These are phyloP conservation scores for Hymenochirus boettgeri DNA, from an alignment of 2,113 vertebrate genomes.

Conservation along the genomic window DNA sequence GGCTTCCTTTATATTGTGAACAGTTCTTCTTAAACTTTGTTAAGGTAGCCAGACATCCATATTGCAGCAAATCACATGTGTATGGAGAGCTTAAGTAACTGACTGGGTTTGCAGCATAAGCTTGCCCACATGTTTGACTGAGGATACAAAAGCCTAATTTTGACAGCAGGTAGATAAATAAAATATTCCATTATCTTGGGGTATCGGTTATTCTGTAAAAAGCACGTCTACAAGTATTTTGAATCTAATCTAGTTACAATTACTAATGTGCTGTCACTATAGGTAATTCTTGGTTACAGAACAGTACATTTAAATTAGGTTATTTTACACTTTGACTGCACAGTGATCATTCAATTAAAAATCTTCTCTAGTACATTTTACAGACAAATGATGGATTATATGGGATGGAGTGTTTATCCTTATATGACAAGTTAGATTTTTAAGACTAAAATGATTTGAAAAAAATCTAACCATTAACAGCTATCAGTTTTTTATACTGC, in stretches of 20 bases:
- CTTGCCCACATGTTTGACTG: too few relatives aligned
- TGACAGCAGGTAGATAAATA: too few relatives aligned
- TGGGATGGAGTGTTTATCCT: slow-evolving; percentile 1
- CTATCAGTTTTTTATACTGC: too few relatives aligned
- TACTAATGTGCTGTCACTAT: slow-evolving; percentile 1
- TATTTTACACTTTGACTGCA: slow-evolving; percentile 8
- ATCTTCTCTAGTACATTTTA: not conserved
- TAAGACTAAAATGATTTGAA: slow-evolving; percentile 14
- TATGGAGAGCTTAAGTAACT: too few relatives aligned
- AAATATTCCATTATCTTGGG: too few relatives aligned
- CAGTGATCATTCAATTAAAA: slow-evolving; percentile 12
- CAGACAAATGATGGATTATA: slow-evolving; percentile 1
- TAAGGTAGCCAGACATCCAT: too few relatives aligned
- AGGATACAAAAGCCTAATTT: too few relatives aligned
- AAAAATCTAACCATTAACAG: slow-evolving; percentile 13
- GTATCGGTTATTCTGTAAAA: too few relatives aligned
- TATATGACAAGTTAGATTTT: slow-evolving; percentile 13
- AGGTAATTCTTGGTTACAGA: slow-evolving; percentile 5
- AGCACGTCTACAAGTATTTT: not conserved
- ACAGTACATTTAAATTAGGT: slow-evolving; percentile 15
- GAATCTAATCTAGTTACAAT: not conserved
- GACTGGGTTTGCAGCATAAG: too few relatives aligned
- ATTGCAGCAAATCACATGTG: too few relatives aligned
- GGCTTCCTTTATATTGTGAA: too few relatives aligned
- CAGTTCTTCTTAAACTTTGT: too few relatives aligned